Evolutionary conservation across 2,113 vertebrate species (phyloP).

Genomic region (Anoura caudifer): DNA sequence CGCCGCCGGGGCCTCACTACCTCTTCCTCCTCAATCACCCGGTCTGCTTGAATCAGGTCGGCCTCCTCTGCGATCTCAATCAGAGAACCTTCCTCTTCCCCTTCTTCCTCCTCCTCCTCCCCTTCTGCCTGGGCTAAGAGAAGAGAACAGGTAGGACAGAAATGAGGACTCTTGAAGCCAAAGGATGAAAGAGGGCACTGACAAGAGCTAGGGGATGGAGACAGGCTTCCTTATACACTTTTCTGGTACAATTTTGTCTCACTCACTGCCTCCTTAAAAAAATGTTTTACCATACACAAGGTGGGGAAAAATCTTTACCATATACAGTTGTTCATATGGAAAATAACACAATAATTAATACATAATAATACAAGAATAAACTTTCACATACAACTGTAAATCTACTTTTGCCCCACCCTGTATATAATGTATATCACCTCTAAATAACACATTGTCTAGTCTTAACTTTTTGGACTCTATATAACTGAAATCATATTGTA

Average conservation of each 20-base stretch:
- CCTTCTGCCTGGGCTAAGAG: slow-evolving; percentile 69
- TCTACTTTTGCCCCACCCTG: not conserved
- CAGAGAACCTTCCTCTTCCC: slow-evolving; percentile 80
- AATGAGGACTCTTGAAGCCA: not conserved
- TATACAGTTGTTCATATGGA: not conserved
- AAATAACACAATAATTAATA: not conserved
- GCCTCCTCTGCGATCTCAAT: slow-evolving; percentile 90
- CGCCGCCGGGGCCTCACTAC: slow-evolving; percentile 39
- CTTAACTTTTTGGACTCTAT: not conserved
- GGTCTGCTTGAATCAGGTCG: slow-evolving; percentile 90
- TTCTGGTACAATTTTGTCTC: not conserved
- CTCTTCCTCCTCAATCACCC: slow-evolving; percentile 87
- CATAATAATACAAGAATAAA: not conserved
- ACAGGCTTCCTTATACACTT: not conserved
- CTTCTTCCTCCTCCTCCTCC: slow-evolving; percentile 66
- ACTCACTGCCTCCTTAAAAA: not conserved
- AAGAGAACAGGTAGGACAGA: slow-evolving; percentile 9
- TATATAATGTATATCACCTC: not conserved
- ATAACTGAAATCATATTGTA: not conserved
- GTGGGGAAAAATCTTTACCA: not conserved
- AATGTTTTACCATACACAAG: not conserved
- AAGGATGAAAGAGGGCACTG: not conserved
- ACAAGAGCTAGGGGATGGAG: not conserved
- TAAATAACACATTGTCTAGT: not conserved
- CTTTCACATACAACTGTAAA: not conserved